Base-by-base conservation (phyloP, 2,797 vertebrate genomes). In the Florisuga fusca region DNA sequence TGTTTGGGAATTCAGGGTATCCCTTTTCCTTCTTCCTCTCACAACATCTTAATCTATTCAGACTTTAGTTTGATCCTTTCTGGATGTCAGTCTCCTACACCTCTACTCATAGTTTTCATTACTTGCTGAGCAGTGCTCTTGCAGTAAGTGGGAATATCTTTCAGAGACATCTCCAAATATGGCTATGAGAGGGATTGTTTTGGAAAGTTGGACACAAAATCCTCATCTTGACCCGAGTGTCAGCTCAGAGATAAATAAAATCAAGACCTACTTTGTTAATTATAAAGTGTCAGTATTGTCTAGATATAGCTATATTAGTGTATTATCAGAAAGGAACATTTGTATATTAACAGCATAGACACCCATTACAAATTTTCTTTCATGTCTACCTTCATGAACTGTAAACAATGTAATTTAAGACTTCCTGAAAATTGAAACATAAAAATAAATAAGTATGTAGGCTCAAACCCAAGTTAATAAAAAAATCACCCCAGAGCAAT, bases 121-220 rank as follows among this genome's bases (percentile, higher is more conserved):
- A 14, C 64, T 86, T 62, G 15, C 19, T 96, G 59, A 50, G 54
- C 19, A 66, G 19, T 72, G 46, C n/a, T 72, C 7, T 51, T 84
- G 48, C n/a, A 82, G 78, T 68, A 31, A 41, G 54, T 18, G 27
- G 34, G 63, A 90, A 84, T 82, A 81, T 73, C 26, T 19, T 63
- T 3, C 14, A 31, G 33, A 74, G 53, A 69, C 14, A 66, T 88
- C 55, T 90, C 77, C 83, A 88, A 84, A 91, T 93, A 91, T 94
- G 80, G 76, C 63, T 78, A 66, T 3, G 6, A 88, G 27, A 63
- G 3, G 34, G 46, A 84, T 79, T 91, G 90, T 90, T 93, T 90
- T 90, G 84, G 80, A 93, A 96, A 94, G 55, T 15, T 94, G 69
- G 80, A 93, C 94, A n/a, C 38, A 82, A 86, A 88, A 81, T 84